Base-by-base conservation (phyloP, 2,797 vertebrate species). In the Tokudaia tokunoshimensis region DNA sequence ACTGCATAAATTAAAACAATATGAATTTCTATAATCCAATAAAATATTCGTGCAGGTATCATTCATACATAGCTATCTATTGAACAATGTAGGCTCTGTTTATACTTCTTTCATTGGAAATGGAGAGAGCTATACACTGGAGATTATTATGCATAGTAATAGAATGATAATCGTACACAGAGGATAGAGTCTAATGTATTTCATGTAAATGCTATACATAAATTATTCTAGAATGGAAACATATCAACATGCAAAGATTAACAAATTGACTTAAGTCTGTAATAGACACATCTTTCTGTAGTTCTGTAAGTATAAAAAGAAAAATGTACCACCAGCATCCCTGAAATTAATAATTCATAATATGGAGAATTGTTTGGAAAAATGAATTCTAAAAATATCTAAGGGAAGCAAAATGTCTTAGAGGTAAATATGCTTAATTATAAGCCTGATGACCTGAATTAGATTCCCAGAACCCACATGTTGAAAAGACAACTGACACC, bases 41-140 rank as follows among this genome's bases (percentile, higher is more conserved):
- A 76, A 87, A 95, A 89, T 20, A 47, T 75, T 29, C 31, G 47
- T 81, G 24, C 34, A 70, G 4, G 10, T 85, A 65, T 88, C 6
- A 34, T 90, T 17, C 92, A 4, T 26, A 29, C 76, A 26, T 29
- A 75, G 13, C 74, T 84, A 72, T 67, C 14, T 55, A 74, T 74
- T 44, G 7, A 93, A 93, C 55, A 61, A 47, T 6, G 17, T 1
- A 76, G 4, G 13, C 3, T 81, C 6, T 82, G 29, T 89, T 65
- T 86, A 9, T 34, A 52, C 22, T 1, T 89, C 4, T n/a, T 65
- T 83, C 37, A 9, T 72, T 24, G 1, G 2, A 19, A 13, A 17
- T 13, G 0, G 1, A 41, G 3, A 22, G 31, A 1, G 0, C 9
- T 44, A 17, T 15, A 3, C 55, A 2, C 34, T 87, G 3, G 6